These are phyloP conservation scores for Rhynchotus rufescens DNA, from an alignment of 2,797 vertebrate genomes.

Conservation along the genomic window DNA sequence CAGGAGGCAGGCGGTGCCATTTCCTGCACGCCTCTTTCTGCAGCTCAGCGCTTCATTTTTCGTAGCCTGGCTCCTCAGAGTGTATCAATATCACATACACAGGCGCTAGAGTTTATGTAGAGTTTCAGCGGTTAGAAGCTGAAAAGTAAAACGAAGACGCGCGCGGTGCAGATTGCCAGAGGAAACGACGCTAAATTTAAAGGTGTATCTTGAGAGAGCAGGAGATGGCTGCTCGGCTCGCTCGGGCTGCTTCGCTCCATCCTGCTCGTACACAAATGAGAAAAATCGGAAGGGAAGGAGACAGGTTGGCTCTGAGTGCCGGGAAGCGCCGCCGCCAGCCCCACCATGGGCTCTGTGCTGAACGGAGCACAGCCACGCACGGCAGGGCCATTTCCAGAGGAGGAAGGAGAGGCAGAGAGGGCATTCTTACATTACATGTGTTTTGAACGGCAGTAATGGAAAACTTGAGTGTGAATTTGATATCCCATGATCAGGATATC, in stretches of 20 bases:
- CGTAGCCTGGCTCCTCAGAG: background rate
- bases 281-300: background rate
- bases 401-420: background rate
- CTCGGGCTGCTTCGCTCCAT: background rate
- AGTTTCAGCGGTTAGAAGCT: background rate
- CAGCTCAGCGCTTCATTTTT: conserved; percentile 18
- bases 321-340: background rate
- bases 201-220: background rate
- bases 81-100: background rate
- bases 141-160: background rate
- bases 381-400: background rate
- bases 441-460: background rate
- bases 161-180: background rate
- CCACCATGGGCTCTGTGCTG: background rate
- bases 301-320: background rate
- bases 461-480: background rate
- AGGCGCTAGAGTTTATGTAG: background rate
- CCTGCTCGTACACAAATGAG: background rate
- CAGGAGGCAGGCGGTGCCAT: background rate
- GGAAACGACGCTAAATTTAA: background rate
- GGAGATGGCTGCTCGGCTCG: background rate
- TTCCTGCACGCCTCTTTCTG: background rate
- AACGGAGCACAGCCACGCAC: background rate
- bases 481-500: background rate
- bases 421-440: background rate